Evolutionary conservation across 2,113 vertebrate species (phyloP).

Genomic region (Amphilophus citrinellus): DNA sequence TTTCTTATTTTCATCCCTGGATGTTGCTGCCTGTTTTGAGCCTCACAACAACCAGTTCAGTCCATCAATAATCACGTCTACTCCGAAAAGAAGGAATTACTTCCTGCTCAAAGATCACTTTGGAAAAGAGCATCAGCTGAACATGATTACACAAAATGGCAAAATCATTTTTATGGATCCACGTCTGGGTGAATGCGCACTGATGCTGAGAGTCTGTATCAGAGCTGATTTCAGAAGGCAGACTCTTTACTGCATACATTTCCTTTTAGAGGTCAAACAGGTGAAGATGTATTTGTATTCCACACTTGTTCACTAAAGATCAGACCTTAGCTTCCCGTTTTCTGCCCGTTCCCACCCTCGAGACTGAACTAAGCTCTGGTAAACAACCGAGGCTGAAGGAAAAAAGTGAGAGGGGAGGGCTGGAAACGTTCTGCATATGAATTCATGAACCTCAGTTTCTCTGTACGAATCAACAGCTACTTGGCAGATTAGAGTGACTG

Average conservation of each 20-base stretch:
- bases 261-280: neutral
- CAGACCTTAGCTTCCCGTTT: too few species aligned
- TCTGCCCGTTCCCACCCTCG: neutral
- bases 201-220: neutral
- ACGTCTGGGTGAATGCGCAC: neutral
- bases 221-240: neutral
- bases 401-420: neutral
- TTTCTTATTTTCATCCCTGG: neutral
- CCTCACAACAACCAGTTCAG: neutral
- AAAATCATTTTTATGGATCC: neutral
- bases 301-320: neutral
- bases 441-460: neutral
- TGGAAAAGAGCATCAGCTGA: neutral
- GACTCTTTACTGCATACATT: neutral
- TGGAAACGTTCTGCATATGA: neutral
- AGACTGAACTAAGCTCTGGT: conserved; percentile 4
- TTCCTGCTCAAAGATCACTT: neutral
- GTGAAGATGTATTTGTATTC: neutral
- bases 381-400: neutral
- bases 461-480: neutral
- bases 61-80: neutral
- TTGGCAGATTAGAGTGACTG: neutral
- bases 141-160: neutral
- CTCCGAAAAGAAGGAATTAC: neutral
- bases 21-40: neutral